A percentile compares a stretch with the other conserved stretches of the same genome.
phyloP scores from a whole-genome alignment of 2,113 vertebrate species.

The Myiopsitta monachus region DNA sequence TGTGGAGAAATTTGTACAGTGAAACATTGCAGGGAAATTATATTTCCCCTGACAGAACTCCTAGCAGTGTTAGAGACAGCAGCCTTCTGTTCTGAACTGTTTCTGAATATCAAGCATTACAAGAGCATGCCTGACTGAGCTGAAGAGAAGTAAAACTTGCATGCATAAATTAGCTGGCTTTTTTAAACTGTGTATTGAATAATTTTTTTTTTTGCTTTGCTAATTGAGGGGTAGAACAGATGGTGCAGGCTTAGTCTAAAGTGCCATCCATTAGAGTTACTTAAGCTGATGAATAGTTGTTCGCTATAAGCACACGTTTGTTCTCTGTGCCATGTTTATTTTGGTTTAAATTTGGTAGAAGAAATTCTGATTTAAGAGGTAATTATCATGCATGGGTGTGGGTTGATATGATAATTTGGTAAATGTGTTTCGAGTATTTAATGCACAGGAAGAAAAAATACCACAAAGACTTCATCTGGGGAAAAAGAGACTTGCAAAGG shows the following conservation, averaged over 20 bases:
- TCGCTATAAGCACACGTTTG: neutral
- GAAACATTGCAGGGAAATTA: neutral
- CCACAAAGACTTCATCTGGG: neutral
- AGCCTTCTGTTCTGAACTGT: neutral
- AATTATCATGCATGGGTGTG: slow-evolving; percentile 12
- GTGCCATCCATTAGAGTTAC: slow-evolving; percentile 54
- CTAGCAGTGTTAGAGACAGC: neutral
- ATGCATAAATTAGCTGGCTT: slow-evolving; percentile 27
- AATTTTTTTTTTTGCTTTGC: slow-evolving; percentile 1
- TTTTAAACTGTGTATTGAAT: slow-evolving; percentile 4
- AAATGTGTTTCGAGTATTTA: neutral
- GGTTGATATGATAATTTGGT: slow-evolving; percentile 24
- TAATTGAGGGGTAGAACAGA: slow-evolving; percentile 65
- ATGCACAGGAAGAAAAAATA: neutral
- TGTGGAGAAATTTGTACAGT: neutral
- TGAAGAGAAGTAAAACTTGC: slow-evolving; percentile 21
- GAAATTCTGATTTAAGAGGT: slow-evolving; percentile 24
- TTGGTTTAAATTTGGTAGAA: neutral
- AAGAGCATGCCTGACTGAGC: neutral
- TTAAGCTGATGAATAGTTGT: slow-evolving; percentile 59
- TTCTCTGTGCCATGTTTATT: slow-evolving; percentile 31
- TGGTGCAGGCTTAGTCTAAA: slow-evolving; percentile 65
- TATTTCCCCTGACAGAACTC: neutral
- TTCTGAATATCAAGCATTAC: neutral
- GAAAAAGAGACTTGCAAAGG: neutral